Base-by-base conservation (phyloP, 1,140 invertebrate species). In the Temnothorax longispinosus region DNA sequence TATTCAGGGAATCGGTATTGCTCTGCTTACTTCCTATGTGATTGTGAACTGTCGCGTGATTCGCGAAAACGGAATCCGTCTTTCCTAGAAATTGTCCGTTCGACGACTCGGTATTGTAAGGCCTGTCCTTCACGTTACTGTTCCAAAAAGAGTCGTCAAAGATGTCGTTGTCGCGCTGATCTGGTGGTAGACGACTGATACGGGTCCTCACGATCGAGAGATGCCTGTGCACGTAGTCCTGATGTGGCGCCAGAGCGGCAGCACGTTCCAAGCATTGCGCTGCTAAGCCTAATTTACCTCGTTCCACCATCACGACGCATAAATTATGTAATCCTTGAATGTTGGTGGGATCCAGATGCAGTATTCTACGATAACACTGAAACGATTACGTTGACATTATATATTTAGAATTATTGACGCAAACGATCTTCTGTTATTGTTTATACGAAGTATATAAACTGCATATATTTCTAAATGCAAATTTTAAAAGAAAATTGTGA, bases 291-390 rank as follows among this genome's bases (percentile, higher is more conserved):
- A 99, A 95, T 89, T 98, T 97, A 0, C 98, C 98, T 18, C 98
- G 96, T 94, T 99, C 99, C 15, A 99, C 98, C 91, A 98, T 98
- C 0, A 99, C 98, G 0, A 99, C 99, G 95, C 99, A 99, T 5
- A 99, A 96, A 94, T 99, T 99, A 95, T 99, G 99, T 47, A 99
- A 95, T 4, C 98, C 99, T 95, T 99, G 99, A 72, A 99, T 98
- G 94, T 99, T 99, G 76, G 97, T 97, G 0, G 99, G 98, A 87
- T 99, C 98, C 58, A 98, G 93, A 89, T 97, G 96, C 1, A 99
- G 94, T 89, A 99, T 99, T 86, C 97, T 96, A 65, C 97, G 96
- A 95, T 99, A 99, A 94, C 98, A 99, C 97, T 99, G 96, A 2
- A 96, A 96, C 2, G 15, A 41, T 38, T 3, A 44, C 3, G 41